Percentiles rank a stretch among this genome's conserved stretches.
phyloP scores from a whole-genome alignment of 2,113 vertebrate genomes.

The Struthio camelus region DNA sequence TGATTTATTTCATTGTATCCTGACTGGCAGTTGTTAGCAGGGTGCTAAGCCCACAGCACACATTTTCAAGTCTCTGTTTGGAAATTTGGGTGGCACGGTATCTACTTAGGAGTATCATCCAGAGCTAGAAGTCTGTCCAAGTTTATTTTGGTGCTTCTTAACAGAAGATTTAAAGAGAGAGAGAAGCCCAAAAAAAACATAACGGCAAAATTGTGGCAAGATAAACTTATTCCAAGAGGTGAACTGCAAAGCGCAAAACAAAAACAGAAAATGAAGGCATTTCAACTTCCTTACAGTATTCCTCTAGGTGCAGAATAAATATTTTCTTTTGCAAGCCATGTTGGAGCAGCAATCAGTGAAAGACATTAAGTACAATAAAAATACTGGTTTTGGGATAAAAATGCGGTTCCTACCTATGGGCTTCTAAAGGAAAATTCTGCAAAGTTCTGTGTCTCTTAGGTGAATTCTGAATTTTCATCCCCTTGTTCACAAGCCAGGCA shows the following conservation, averaged over 20 bases:
- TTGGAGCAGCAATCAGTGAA: neutral
- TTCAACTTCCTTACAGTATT: neutral
- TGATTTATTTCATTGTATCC: neutral
- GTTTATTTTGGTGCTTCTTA: conserved; percentile 13
- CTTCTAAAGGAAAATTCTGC: conserved; percentile 22
- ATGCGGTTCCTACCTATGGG: conserved; percentile 15
- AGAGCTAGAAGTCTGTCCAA: neutral
- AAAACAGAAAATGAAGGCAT: neutral
- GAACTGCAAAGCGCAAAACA: neutral
- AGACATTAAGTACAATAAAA: conserved; percentile 32
- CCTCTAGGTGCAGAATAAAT: neutral
- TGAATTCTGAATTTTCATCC: conserved; percentile 60
- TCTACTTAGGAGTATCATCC: neutral
- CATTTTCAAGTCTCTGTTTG: neutral
- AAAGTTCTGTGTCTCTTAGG: conserved; percentile 22
- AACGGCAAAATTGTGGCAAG: neutral
- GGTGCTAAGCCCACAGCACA: neutral
- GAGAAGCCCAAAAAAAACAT: conserved; percentile 21
- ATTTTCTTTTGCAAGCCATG: conserved; percentile 21
- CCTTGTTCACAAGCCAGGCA: conserved; percentile 49
- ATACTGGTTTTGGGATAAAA: conserved; percentile 3
- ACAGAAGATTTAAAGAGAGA: neutral
- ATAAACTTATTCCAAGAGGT: conserved; percentile 3
- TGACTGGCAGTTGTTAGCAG: neutral
- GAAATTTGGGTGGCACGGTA: neutral